Conservation (phyloP, 2,113 vertebrate species). For the Balaenoptera acutorostrata region DNA sequence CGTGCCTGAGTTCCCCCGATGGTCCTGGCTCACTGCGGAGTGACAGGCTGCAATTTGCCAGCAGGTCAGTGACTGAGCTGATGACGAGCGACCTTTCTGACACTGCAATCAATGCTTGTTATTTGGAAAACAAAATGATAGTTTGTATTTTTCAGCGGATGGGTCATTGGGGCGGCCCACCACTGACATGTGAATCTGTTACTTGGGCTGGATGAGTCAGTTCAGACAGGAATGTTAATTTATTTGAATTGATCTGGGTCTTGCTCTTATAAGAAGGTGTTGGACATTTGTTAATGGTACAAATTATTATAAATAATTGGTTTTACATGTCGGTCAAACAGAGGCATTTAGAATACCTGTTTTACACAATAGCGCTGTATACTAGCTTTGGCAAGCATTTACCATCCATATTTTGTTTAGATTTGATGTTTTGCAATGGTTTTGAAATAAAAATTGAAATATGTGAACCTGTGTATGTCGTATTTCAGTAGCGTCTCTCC, state of each 20-base stretch:
- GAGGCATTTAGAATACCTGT: not conserved
- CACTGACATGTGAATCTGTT: constrained; percentile 56
- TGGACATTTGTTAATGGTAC: not conserved
- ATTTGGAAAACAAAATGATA: constrained; percentile 71
- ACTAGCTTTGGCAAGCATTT: not conserved
- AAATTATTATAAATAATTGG: constrained; percentile 16
- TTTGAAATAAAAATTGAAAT: not conserved
- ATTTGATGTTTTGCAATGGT: not conserved
- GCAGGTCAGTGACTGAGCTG: constrained; percentile 45
- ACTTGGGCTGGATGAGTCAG: not conserved
- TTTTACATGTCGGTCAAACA: not conserved
- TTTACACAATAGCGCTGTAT: not conserved
- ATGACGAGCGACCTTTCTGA: constrained; percentile 66
- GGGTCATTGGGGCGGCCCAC: not conserved
- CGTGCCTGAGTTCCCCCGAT: not conserved
- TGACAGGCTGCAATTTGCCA: constrained; percentile 65
- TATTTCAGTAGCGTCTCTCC: not conserved
- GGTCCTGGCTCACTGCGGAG: not conserved
- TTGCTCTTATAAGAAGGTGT: constrained; percentile 32
- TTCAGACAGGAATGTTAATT: constrained; percentile 56
- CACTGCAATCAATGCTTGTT: constrained; percentile 62
- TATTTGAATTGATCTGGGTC: constrained; percentile 32
- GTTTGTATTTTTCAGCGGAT: constrained; percentile 56
- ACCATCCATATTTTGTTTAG: not conserved
- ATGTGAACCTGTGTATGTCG: not conserved